Percentiles rank a stretch among this genome's conserved stretches.
Evolutionary conservation across 2,113 vertebrate species (phyloP).

Genomic region (Zosterops hypoxanthus): DNA sequence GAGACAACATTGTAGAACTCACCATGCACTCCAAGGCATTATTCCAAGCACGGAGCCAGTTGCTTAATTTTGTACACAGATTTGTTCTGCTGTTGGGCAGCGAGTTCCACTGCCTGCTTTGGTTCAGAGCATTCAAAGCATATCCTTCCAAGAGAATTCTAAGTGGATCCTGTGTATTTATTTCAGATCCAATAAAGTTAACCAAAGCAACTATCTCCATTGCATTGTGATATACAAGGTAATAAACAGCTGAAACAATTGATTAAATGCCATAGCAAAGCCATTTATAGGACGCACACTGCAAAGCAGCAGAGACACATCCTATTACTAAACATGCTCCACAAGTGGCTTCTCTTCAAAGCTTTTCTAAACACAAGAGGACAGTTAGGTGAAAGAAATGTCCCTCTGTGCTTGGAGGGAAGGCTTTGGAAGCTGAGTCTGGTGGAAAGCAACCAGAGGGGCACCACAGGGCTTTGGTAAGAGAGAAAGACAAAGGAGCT

Average conservation of each 20-base stretch:
- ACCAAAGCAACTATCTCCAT: conserved; percentile 56
- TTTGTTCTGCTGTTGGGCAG: background rate
- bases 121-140: conserved; percentile 12
- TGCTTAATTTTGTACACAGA: background rate
- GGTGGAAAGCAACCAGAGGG: background rate
- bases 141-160: conserved; percentile 42
- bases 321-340: background rate
- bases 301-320: background rate
- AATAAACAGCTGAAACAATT: conserved; percentile 69
- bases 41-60: background rate
- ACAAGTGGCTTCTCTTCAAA: conserved; percentile 2
- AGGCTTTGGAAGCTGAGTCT: background rate
- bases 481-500: background rate
- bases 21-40: background rate
- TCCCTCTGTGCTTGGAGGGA: background rate
- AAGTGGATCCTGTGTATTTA: conserved; percentile 60
- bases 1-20: background rate
- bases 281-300: background rate
- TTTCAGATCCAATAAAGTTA: conserved; percentile 64
- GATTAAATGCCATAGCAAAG: conserved; percentile 68
- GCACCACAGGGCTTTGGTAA: background rate
- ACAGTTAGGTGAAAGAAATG: conserved; percentile 14
- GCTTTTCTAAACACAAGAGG: background rate
- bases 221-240: conserved; percentile 65
- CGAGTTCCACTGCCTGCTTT: background rate